Conservation (phyloP, 2,797 vertebrate species). For the Phoeniculus purpureus region DNA sequence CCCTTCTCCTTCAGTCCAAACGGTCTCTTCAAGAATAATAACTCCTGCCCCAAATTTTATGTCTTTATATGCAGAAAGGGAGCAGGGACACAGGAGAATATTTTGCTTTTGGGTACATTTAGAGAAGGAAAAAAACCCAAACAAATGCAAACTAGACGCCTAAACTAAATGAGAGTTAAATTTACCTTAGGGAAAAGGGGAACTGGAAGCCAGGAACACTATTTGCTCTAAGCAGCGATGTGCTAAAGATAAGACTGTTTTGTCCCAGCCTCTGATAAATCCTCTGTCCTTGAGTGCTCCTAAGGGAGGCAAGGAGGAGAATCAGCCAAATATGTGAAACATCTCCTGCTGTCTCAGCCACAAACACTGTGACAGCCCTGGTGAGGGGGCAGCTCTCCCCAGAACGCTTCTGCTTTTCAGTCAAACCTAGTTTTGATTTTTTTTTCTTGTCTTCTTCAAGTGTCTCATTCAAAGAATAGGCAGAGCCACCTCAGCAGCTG, state of each 20-base stretch:
- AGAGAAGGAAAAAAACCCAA: not conserved
- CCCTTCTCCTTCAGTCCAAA: not conserved
- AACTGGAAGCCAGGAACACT: conserved; percentile 43
- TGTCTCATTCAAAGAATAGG: not conserved
- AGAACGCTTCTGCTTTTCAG: not conserved
- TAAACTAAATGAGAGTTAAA: conserved; percentile 33
- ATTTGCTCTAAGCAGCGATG: conserved; percentile 34
- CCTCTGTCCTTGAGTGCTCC: conserved; percentile 30
- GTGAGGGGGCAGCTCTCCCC: not conserved
- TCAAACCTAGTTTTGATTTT: not conserved
- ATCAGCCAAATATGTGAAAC: conserved; percentile 1
- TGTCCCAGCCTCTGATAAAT: not conserved
- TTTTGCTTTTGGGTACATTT: not conserved
- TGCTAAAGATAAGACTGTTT: conserved; percentile 27
- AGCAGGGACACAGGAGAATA: not conserved
- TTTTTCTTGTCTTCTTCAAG: not conserved
- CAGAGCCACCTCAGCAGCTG: not conserved
- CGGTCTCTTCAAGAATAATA: not conserved
- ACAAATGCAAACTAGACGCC: not conserved
- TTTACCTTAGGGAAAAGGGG: conserved; percentile 18
- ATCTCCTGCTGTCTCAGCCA: not conserved
- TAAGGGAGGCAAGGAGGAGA: not conserved
- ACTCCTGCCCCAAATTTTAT: not conserved
- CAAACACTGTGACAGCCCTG: conserved; percentile 16
- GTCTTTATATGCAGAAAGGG: not conserved